Percentiles rank a stretch among this genome's conserved stretches.
Conservation (phyloP, 2,888 invertebrate species). For the Coenonympha arcania region DNA sequence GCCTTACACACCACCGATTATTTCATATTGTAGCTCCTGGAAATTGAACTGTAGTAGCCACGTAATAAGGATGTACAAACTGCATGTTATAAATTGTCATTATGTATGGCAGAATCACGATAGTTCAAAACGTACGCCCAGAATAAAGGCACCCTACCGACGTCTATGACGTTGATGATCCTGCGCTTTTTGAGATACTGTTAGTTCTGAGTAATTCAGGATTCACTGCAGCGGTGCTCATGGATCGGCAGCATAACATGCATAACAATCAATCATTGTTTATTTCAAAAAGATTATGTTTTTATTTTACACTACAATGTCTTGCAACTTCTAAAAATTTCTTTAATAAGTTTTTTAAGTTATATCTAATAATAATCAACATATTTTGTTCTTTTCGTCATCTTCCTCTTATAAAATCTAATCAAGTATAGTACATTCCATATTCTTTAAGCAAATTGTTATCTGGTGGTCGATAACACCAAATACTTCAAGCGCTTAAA, state of each 20-base stretch:
- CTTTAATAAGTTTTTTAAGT: too few relatives aligned
- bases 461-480: too few relatives aligned
- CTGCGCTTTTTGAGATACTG: neutral
- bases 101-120: slow-evolving; percentile 1
- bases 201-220: neutral
- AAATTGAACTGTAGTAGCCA: neutral
- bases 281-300: too few relatives aligned
- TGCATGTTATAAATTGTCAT: neutral
- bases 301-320: too few relatives aligned
- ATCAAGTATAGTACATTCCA: too few relatives aligned
- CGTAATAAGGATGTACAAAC: neutral
- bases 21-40: neutral
- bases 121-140: slow-evolving; percentile 10
- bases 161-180: slow-evolving; percentile 5
- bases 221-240: neutral
- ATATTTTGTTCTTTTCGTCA: too few relatives aligned
- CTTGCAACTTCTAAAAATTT: too few relatives aligned
- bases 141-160: slow-evolving; percentile 1
- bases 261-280: too few relatives aligned
- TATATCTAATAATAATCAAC: too few relatives aligned
- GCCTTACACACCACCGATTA: slow-evolving; percentile 6
- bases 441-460: too few relatives aligned
- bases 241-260: neutral
- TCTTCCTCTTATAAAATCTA: too few relatives aligned
- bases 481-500: too few relatives aligned